These are phyloP conservation scores for Melanaphis sacchari DNA, from an alignment of 1,140 invertebrate species.

Conservation along the genomic window DNA sequence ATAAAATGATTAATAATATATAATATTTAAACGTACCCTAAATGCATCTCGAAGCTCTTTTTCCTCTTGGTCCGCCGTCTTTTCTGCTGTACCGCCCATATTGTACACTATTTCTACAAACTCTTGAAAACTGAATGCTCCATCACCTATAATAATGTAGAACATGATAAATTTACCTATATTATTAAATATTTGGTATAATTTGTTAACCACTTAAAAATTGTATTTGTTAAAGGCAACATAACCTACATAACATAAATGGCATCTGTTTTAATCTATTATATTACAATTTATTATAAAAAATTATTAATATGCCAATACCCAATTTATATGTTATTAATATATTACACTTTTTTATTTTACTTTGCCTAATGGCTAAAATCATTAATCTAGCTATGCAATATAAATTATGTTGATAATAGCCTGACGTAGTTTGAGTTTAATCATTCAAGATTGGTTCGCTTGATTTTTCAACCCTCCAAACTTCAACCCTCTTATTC, in stretches of 20 bases:
- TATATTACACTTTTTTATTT: neutral
- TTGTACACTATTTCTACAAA: conserved; percentile 91
- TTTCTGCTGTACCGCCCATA: conserved; percentile 72
- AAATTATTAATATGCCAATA: neutral
- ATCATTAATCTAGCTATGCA: neutral
- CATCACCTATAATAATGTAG: conserved; percentile 72
- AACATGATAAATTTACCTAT: neutral
- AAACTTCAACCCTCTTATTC: neutral
- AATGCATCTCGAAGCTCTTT: conserved; percentile 88
- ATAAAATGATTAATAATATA: neutral
- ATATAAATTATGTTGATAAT: neutral
- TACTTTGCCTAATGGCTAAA: too few relatives aligned
- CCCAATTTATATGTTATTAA: neutral
- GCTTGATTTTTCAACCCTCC: neutral
- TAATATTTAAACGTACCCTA: conserved; percentile 66
- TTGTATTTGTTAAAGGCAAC: neutral
- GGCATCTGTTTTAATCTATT: neutral
- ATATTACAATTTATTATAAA: neutral
- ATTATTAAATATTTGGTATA: neutral
- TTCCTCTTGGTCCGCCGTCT: conserved; percentile 76
- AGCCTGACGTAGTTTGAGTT: neutral
- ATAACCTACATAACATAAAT: too few relatives aligned
- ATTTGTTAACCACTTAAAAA: neutral
- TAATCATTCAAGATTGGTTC: neutral
- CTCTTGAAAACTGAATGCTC: conserved; percentile 90